Conservation (phyloP, 1,140 invertebrate genomes). For the Sinonovacula constricta region DNA sequence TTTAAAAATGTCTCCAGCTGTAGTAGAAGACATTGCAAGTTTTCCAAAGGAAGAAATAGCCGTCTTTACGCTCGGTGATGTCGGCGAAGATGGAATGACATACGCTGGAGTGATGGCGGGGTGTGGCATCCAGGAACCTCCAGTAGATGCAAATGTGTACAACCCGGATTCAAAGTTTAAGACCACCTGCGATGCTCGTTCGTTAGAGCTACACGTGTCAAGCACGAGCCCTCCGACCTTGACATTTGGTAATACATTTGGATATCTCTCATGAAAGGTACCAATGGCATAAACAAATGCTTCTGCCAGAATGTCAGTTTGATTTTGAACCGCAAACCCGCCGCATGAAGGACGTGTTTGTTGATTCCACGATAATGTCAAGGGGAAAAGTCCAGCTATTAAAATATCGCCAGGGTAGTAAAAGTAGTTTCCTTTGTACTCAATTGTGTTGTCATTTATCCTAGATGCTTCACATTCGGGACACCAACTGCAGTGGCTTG, state of each 20-base stretch:
- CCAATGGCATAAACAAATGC: constrained; percentile 66
- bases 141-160: constrained; percentile 21
- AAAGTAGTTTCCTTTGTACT: constrained; percentile 25
- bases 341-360: constrained; percentile 80
- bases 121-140: constrained; percentile 1
- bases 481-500: no score
- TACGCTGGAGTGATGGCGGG: constrained; percentile 56
- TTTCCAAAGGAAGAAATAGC: constrained; percentile 17
- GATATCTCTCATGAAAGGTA: constrained; percentile 56
- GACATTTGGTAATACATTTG: constrained; percentile 55
- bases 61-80: constrained; percentile 29
- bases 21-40: constrained; percentile 6
- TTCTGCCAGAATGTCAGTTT: constrained; percentile 52
- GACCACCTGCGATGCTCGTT: constrained; percentile 52
- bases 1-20: constrained; percentile 4
- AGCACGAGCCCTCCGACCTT: constrained; percentile 60
- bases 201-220: constrained; percentile 62
- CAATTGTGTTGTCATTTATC: no score
- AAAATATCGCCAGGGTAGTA: constrained; percentile 83
- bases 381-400: constrained; percentile 87
- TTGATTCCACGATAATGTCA: constrained; percentile 81
- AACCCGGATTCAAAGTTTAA: constrained; percentile 67
- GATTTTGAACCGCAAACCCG: constrained; percentile 81
- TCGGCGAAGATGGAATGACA: no score
- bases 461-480: no score